Percentiles rank a stretch among this genome's conserved stretches.
Conservation (phyloP, 2,113 vertebrate genomes). For the Macquaria ambigua region DNA sequence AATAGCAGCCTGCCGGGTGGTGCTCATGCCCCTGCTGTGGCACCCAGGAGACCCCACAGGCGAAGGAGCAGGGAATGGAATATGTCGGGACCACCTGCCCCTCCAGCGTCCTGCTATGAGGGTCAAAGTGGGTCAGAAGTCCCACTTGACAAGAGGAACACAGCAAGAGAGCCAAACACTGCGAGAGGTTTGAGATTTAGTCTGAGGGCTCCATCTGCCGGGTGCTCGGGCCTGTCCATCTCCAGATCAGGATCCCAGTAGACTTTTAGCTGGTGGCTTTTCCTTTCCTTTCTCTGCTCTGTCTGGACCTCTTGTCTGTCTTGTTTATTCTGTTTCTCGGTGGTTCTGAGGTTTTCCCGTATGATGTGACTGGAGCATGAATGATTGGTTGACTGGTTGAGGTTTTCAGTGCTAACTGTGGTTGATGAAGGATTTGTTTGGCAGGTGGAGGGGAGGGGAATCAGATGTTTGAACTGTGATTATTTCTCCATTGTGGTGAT, state of each 20-base stretch:
- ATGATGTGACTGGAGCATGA: constrained; percentile 18
- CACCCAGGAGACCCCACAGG: constrained; percentile 52
- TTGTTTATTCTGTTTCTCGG: constrained; percentile 23
- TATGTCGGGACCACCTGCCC: constrained; percentile 49
- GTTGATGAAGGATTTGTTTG: constrained; percentile 23
- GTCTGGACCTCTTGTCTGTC: neutral
- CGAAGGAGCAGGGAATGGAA: constrained; percentile 62
- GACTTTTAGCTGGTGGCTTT: constrained; percentile 26
- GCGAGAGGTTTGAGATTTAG: constrained; percentile 86
- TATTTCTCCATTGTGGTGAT: neutral
- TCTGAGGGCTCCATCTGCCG: constrained; percentile 78
- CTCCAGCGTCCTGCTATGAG: constrained; percentile 65
- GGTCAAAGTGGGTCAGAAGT: constrained; percentile 77
- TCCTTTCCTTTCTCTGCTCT: constrained; percentile 36
- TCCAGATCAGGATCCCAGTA: constrained; percentile 50
- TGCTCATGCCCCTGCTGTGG: constrained; percentile 53
- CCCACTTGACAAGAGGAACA: constrained; percentile 52
- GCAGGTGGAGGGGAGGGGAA: constrained; percentile 39
- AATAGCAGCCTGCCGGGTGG: constrained; percentile 51
- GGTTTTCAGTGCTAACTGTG: neutral
- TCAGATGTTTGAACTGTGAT: constrained; percentile 27
- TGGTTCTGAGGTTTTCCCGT: constrained; percentile 23
- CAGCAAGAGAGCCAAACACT: constrained; percentile 77
- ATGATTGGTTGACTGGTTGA: constrained; percentile 26
- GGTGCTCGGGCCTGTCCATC: constrained; percentile 77